phyloP scores from a whole-genome alignment of 2,797 vertebrate genomes.

The Pipistrellus nathusii region DNA sequence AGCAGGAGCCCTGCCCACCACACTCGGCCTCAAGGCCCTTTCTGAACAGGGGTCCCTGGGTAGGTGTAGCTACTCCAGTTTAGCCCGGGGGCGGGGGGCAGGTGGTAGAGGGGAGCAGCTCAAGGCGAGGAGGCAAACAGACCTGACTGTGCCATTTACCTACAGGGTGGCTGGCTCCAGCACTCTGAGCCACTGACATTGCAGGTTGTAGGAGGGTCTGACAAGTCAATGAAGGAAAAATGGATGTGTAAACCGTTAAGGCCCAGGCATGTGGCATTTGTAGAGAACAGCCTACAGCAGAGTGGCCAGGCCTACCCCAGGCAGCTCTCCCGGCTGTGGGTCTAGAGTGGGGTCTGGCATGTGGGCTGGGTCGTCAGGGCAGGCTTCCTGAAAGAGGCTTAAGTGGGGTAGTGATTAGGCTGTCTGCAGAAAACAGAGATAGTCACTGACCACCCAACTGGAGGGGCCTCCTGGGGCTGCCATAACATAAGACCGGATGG shows the following conservation, averaged over 20 bases:
- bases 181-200: too few relatives aligned
- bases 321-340: too few relatives aligned
- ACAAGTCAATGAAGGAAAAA: neutral
- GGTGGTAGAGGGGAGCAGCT: neutral
- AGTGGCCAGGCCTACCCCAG: neutral
- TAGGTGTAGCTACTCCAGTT: accelerated
- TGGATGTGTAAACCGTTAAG: neutral
- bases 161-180: neutral
- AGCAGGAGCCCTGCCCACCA: accelerated
- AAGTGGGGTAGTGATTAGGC: neutral
- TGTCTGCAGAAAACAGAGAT: neutral
- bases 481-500: too few relatives aligned
- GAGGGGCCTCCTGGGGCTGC: neutral
- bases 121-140: neutral
- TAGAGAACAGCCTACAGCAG: neutral
- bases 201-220: neutral
- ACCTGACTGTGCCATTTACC: neutral
- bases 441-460: neutral
- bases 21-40: accelerated
- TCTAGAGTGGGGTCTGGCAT: accelerated
- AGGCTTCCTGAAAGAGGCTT: neutral
- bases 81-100: accelerated
- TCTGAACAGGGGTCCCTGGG: too few relatives aligned
- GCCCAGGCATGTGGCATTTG: accelerated
- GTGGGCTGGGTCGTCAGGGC: neutral